Evolutionary conservation across 2,888 invertebrate species (phyloP).

Genomic region (Oscheius myriophilus): DNA sequence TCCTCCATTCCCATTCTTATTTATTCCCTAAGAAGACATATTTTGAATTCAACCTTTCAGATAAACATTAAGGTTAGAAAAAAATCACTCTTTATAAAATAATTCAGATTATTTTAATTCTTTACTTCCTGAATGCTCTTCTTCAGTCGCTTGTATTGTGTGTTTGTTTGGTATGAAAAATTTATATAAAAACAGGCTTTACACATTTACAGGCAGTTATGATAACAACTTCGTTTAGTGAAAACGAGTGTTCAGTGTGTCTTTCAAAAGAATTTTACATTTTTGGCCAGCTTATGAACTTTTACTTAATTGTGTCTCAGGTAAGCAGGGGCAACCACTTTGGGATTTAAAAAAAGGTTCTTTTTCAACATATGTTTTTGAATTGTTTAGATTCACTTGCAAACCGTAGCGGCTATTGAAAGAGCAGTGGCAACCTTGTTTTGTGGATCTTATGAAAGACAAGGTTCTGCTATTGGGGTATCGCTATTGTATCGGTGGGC

Average conservation of each 20-base stretch:
- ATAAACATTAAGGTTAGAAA: constrained; percentile 9
- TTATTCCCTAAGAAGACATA: neutral
- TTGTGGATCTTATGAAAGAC: constrained; percentile 10
- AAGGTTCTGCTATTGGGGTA: neutral
- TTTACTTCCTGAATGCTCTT: constrained; percentile 5
- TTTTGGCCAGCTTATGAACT: constrained; percentile 3
- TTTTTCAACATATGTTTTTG: no score
- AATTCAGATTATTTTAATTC: constrained; percentile 1
- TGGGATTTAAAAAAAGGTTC: no score
- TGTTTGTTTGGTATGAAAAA: neutral
- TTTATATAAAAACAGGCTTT: neutral
- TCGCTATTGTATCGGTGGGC: no score
- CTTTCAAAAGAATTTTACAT: neutral
- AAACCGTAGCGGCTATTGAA: constrained; percentile 3
- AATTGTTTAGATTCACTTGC: constrained; percentile 7
- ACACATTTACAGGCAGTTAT: neutral
- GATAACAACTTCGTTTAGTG: neutral
- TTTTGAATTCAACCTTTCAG: constrained; percentile 6
- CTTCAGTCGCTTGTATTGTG: neutral
- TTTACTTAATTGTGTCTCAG: neutral
- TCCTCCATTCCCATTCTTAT: constrained; percentile 1
- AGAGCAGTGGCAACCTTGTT: constrained; percentile 4
- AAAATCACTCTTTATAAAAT: neutral
- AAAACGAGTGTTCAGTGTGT: neutral
- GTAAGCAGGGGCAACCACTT: neutral